phyloP scores from a whole-genome alignment of 2,113 vertebrate genomes.

The Sprattus sprattus region DNA sequence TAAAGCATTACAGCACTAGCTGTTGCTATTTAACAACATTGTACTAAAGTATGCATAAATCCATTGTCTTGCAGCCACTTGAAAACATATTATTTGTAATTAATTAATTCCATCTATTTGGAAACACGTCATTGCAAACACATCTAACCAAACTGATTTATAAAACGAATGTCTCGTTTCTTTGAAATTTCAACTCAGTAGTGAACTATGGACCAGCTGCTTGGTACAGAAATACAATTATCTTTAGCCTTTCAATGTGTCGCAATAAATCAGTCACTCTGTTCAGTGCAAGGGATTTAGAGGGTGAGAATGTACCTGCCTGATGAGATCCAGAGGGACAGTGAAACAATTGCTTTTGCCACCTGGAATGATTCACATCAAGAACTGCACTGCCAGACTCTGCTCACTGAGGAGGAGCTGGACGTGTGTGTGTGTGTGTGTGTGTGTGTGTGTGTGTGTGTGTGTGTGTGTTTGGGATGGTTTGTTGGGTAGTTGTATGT shows the following conservation, averaged over 20 bases:
- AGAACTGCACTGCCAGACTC: background rate
- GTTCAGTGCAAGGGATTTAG: constrained; percentile 65
- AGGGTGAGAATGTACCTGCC: constrained; percentile 73
- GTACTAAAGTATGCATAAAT: background rate
- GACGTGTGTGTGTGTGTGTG: background rate
- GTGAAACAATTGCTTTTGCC: constrained; percentile 66
- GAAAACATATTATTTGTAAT: background rate
- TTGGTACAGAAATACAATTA: constrained; percentile 6
- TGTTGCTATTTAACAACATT: background rate
- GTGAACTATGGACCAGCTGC: background rate
- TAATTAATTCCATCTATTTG: background rate
- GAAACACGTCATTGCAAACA: background rate
- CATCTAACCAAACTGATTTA: background rate
- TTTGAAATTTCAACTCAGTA: background rate
- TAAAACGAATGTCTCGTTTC: background rate
- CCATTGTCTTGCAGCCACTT: background rate
- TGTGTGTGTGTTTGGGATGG: background rate
- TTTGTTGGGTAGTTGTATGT: background rate
- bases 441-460: background rate
- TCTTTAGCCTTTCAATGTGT: constrained; percentile 39
- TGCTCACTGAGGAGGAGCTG: background rate
- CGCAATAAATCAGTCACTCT: constrained; percentile 74
- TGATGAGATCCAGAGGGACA: constrained; percentile 76
- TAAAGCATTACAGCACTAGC: background rate
- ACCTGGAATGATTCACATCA: constrained; percentile 74